These are phyloP conservation scores for Aleiodes testaceus DNA, from an alignment of 2,888 invertebrate species.

Conservation along the genomic window DNA sequence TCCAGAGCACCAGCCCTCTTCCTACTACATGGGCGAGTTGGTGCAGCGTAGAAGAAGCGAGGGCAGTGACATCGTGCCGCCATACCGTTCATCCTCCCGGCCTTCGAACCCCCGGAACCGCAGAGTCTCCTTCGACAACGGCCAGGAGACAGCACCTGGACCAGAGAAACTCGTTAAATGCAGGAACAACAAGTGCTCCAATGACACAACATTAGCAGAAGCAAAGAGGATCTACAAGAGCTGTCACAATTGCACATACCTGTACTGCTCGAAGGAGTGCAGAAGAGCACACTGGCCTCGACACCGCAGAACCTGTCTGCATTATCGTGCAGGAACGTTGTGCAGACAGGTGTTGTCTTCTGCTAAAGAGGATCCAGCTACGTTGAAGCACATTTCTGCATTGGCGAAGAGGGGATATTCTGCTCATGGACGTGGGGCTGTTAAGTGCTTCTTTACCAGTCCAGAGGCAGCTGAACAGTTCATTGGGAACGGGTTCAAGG, in stretches of 20 bases:
- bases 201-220: slow-evolving; percentile 81
- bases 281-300: slow-evolving; percentile 94
- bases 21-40: slow-evolving; percentile 63
- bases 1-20: slow-evolving; percentile 54
- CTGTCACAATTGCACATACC: slow-evolving; percentile 95
- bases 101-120: slow-evolving; percentile 58
- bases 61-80: slow-evolving; percentile 76
- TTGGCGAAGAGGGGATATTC: slow-evolving; percentile 89
- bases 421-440: slow-evolving; percentile 88
- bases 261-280: slow-evolving; percentile 94
- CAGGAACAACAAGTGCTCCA: slow-evolving; percentile 87
- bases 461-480: slow-evolving; percentile 89
- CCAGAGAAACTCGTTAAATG: slow-evolving; percentile 78
- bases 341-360: slow-evolving; percentile 89
- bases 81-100: slow-evolving; percentile 46
- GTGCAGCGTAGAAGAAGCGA: slow-evolving; percentile 78
- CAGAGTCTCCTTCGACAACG: slow-evolving; percentile 76
- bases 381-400: slow-evolving; percentile 85
- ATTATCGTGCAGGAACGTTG: slow-evolving; percentile 91
- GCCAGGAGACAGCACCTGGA: slow-evolving; percentile 65
- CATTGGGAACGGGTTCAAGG: slow-evolving; percentile 83
- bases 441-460: slow-evolving; percentile 93
- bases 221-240: slow-evolving; percentile 91
- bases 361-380: slow-evolving; percentile 85
- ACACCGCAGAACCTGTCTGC: slow-evolving; percentile 91